Percentiles rank a stretch among this genome's conserved stretches.
phyloP scores from a whole-genome alignment of 2,888 invertebrate genomes.

The Drosophila affinis region DNA sequence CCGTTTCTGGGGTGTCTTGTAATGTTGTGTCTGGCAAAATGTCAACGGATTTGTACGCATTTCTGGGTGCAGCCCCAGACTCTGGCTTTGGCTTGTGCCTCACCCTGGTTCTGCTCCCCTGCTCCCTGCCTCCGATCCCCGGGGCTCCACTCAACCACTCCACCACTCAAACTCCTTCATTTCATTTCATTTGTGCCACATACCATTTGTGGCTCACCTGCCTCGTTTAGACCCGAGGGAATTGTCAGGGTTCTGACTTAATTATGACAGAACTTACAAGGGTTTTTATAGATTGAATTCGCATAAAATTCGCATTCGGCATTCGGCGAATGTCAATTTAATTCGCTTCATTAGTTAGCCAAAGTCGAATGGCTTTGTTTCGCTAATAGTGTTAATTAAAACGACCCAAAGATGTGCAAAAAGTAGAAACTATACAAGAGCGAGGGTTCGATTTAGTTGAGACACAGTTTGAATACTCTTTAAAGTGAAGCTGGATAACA shows the following conservation, averaged over 20 bases:
- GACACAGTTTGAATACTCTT: conserved; percentile 2
- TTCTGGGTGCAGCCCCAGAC: conserved; percentile 65
- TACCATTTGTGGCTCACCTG: conserved; percentile 28
- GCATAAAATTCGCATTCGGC: conserved; percentile 9
- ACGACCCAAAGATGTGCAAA: conserved; percentile 26
- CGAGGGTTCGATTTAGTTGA: no score
- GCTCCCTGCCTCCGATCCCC: neutral
- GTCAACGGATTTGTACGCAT: conserved; percentile 71
- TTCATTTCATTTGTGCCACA: neutral
- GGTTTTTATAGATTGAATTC: conserved; percentile 2
- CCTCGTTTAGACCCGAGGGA: conserved; percentile 19
- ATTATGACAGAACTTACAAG: conserved; percentile 44
- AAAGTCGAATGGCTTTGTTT: conserved; percentile 28
- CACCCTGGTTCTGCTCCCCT: conserved; percentile 28
- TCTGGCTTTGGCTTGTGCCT: conserved; percentile 35
- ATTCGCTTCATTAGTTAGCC: conserved; percentile 50
- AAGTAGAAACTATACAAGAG: conserved; percentile 3
- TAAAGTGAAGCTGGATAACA: neutral
- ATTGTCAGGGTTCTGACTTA: conserved; percentile 31
- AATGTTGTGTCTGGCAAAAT: conserved; percentile 59
- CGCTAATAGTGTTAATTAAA: conserved; percentile 50
- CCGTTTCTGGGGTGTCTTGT: conserved; percentile 33
- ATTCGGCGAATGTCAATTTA: conserved; percentile 43
- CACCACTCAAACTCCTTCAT: neutral
- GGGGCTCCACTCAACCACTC: neutral